Percentiles rank a stretch among this genome's conserved stretches.
Conservation (phyloP, 2,113 vertebrate genomes). For the Thymallus thymallus region DNA sequence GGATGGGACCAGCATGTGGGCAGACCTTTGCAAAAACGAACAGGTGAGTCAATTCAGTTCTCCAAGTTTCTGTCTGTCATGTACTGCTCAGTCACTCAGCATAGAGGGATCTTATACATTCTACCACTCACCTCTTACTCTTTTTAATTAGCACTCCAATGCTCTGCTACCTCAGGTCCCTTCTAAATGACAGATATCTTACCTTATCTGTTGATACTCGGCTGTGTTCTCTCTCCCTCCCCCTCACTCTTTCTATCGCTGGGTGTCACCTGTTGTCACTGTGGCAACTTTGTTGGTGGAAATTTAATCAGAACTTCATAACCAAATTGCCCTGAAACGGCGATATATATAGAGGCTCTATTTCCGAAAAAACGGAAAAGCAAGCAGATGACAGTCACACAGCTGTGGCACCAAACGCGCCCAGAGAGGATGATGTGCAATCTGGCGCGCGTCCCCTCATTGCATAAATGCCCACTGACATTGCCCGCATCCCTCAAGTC, state of each 20-base stretch:
- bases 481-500: slow-evolving; percentile 26
- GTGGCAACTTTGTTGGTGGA: neutral
- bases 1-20: slow-evolving; percentile 98
- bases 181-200: neutral
- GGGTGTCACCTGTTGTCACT: neutral
- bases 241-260: neutral
- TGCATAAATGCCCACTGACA: slow-evolving; percentile 53
- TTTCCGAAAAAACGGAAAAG: slow-evolving; percentile 18
- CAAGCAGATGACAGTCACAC: slow-evolving; percentile 48
- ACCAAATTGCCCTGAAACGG: neutral
- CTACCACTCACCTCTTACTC: too few relatives aligned
- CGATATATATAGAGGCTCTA: neutral
- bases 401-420: slow-evolving; percentile 56
- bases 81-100: too few relatives aligned
- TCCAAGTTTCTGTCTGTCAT: too few relatives aligned
- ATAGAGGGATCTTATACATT: too few relatives aligned
- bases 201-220: neutral
- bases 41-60: slow-evolving; percentile 80
- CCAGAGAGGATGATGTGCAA: slow-evolving; percentile 47
- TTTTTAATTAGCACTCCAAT: too few relatives aligned
- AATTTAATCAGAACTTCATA: slow-evolving; percentile 16
- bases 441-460: slow-evolving; percentile 41
- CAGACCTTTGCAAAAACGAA: slow-evolving; percentile 97
- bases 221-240: slow-evolving; percentile 4
- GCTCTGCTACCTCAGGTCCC: neutral